Conservation (phyloP, 2,888 invertebrate genomes). For the Gandaritis pyraliata region DNA sequence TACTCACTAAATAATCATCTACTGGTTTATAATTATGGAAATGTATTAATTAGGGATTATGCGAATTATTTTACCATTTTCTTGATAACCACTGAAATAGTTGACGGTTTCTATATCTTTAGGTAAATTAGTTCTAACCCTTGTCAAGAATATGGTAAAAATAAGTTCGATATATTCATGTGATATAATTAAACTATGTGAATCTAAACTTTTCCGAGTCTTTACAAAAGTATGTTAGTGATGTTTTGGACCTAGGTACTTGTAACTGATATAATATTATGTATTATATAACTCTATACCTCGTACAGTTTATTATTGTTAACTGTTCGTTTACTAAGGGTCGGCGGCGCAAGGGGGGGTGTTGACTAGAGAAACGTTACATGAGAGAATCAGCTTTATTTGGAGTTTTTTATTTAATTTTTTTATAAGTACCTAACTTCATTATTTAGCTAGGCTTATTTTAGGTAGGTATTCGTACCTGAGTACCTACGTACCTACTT, state of each 20-base stretch:
- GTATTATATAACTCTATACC: slow-evolving; percentile 61
- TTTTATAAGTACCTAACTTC: no score
- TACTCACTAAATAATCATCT: slow-evolving; percentile 12
- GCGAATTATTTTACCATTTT: slow-evolving; percentile 11
- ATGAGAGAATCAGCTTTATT: neutral
- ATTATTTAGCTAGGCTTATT: no score
- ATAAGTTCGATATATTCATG: slow-evolving; percentile 57
- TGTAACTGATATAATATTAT: slow-evolving; percentile 37
- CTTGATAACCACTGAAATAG: slow-evolving; percentile 6
- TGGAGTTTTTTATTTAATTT: no score
- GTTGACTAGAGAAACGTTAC: neutral
- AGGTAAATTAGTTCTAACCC: no score
- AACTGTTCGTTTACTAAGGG: slow-evolving; percentile 65
- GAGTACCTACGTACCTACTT: no score
- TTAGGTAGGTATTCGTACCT: no score
- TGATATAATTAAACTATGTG: slow-evolving; percentile 67
- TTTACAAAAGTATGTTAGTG: slow-evolving; percentile 72
- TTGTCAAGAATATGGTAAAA: slow-evolving; percentile 14
- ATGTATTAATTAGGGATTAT: slow-evolving; percentile 14
- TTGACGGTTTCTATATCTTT: no score
- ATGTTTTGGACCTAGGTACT: slow-evolving; percentile 67
- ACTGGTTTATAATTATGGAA: slow-evolving; percentile 4
- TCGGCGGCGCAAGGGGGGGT: slow-evolving; percentile 17
- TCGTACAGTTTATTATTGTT: slow-evolving; percentile 78
- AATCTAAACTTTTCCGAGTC: slow-evolving; percentile 69